Evolutionary conservation across 2,797 vertebrate genomes (phyloP), one percentile per base, ranked within the genome.

Genomic region (Manis crassicaudata): DNA sequence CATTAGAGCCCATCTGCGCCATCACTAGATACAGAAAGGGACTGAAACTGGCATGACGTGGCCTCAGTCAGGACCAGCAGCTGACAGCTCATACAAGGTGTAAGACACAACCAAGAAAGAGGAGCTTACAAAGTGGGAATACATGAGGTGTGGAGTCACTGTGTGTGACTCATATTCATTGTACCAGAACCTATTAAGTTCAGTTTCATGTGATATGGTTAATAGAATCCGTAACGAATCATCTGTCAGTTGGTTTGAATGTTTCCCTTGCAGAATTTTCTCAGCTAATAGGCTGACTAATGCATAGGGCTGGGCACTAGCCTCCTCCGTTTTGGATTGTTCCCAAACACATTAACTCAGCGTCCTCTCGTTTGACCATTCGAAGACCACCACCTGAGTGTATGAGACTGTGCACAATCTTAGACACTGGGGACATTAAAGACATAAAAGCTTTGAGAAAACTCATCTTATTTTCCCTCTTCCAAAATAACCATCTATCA

Each of bases 241-340:
- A 0, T 5, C 0, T 43, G 7, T 50, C 58, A 13, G 0, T 10
- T 58, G 40, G 23, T 63, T 68, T 27, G 20, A 65, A 27, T 5
- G 65, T 12, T 65, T 4, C 20, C 50, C 77, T 67, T 52, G 29
- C 8, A 60, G 68, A 73, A 54, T 67, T 60, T 68, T 88, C 37
- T 58, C 13, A 73, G 37, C n/a, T 52, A 63, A 81, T 11, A 8
- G 32, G n/a, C 7, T 0, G 18, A 7, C 10, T 13, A 0, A 6
- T 4, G 12, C 5, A 0, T 0, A 0, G 0, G 12, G 7, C 35
- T 52, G n/a, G 3, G 8, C 13, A 0, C 4, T 0, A 3, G 12
- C 20, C 62, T 83, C 50, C 68, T 62, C 46, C 7, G 1, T 0
- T 3, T 0, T 0, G 7, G 8, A 1, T 8, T 2, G 0, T 2